Evolutionary conservation across 1,140 invertebrate genomes (phyloP), one percentile per base, ranked within the genome.

Genomic region (Euwallacea similis): DNA sequence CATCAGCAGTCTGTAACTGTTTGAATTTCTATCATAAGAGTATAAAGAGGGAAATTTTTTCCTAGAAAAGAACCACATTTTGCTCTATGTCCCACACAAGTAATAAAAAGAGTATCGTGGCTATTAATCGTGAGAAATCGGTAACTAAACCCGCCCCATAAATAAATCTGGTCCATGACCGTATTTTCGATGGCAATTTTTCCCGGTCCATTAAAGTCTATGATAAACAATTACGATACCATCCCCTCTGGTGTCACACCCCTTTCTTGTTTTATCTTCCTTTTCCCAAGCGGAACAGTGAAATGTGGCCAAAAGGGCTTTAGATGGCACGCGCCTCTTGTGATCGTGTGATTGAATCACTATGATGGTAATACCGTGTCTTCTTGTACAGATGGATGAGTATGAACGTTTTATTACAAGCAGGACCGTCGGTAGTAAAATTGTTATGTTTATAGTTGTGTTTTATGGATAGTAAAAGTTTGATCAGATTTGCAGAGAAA

Each of bases 181-280:
- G 58, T 66, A 66, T 66, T 66, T 58, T 66, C 65, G 15, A 66
- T 66, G 54, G 65, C 65, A 58, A 66, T 66, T 66, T 66, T 58
- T 66, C 21, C 65, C 65, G 54, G 53, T 66, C 55, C 56, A 66
- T 58, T 66, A 58, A 66, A 58, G 54, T 10, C 42, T 15, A 58
- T 56, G 55, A 66, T 66, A 58, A 66, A 66, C 65, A 56, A 42
- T 66, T 58, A 58, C 15, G 41, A 10, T 7, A 43, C 41, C 53
- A 33, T 33, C 54, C 65, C 62, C 42, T 56, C 15, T 42, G 21
- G 41, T 15, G 21, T 58, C n/a, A 33, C 41, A 42, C 65, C 21
- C 55, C 42, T 43, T 42, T 11, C 42, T 13, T 8, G 55, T 43
- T 44, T 66, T 56, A 15, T 64, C 10, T 56, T 50, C 15, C 11